Evolutionary conservation across 2,797 vertebrate genomes (phyloP).

Genomic region (Microctenopoma lineatum): DNA sequence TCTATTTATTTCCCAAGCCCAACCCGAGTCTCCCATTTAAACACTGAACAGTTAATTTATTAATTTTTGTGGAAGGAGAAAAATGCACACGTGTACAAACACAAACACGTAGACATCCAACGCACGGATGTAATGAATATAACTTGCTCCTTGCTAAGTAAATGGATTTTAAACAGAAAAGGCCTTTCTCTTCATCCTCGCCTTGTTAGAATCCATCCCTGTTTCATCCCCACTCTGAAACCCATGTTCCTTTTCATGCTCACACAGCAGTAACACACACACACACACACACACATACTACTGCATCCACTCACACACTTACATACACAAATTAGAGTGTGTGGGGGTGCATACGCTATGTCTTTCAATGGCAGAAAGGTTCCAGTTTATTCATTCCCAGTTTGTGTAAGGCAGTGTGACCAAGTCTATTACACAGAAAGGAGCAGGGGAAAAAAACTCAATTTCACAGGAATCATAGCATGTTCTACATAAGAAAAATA

Average conservation of each 20-base stretch:
- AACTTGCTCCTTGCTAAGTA: slow-evolving; percentile 65
- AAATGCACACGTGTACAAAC: slow-evolving; percentile 4
- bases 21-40: slow-evolving; percentile 21
- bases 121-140: slow-evolving; percentile 56
- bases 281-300: too few species aligned
- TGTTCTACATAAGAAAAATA: slow-evolving; percentile 34
- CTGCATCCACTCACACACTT: slow-evolving; percentile 16
- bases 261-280: slow-evolving; percentile 17
- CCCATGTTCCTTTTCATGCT: slow-evolving; percentile 15
- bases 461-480: slow-evolving; percentile 44
- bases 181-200: background rate
- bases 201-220: slow-evolving; percentile 17
- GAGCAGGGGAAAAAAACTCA: slow-evolving; percentile 27
- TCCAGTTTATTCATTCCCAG: slow-evolving; percentile 48
- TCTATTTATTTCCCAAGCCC: slow-evolving; percentile 53
- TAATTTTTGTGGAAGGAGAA: slow-evolving; percentile 28
- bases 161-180: slow-evolving; percentile 59
- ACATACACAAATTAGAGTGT: slow-evolving; percentile 34
- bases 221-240: slow-evolving; percentile 24
- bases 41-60: slow-evolving; percentile 39
- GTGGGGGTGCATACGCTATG: slow-evolving; percentile 30
- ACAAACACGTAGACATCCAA: slow-evolving; percentile 3
- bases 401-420: slow-evolving; percentile 51
- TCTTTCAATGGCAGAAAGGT: slow-evolving; percentile 42
- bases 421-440: slow-evolving; percentile 51